Evolutionary conservation across 2,113 vertebrate species (phyloP), one percentile per base, ranked within the genome.

Genomic region (Salvelinus alpinus): DNA sequence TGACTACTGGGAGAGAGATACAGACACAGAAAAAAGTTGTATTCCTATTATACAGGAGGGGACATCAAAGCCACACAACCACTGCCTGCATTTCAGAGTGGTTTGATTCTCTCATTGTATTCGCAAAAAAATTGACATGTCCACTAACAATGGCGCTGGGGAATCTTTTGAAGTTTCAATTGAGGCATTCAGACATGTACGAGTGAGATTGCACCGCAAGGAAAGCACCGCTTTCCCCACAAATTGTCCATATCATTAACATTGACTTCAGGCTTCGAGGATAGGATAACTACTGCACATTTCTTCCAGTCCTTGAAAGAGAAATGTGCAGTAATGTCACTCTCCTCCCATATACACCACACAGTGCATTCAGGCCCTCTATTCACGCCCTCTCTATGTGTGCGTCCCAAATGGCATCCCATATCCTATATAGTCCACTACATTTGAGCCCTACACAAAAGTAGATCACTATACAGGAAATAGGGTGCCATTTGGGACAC

Each of bases 131-230:
- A 47, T 77, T 67, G 31, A 83, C 44, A 70, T 25, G 78, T 71
- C 72, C 44, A 57, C 75, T 70, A 80, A 82, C 73, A 78, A 79
- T 71, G 48, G 65, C 5, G 16, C 72, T 24, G 24, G 22, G 31
- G 68, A 72, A 62, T 71, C 59, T 44, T 81, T 79, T 70, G 68
- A 83, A 77, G 75, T 79, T 51, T 74, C 67, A 73, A 51, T 70
- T 51, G 71, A 73, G 65, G 70, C 66, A 72, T 27, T 69, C 18
- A 65, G 70, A 79, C 54, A 72, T 70, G 48, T 66, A 34, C 51
- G 57, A 59, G 59, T 4, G 24, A 74, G 65, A 7, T 1, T 48
- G 29, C 51, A 54, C 14, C n/a, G n/a, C 3, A 62, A 8, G 59
- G 3, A 22, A 22, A 62, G 59, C 7, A 51, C 29, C 44, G 68